Base-by-base conservation (phyloP, 2,888 invertebrate genomes). In the Sturmia bella region DNA sequence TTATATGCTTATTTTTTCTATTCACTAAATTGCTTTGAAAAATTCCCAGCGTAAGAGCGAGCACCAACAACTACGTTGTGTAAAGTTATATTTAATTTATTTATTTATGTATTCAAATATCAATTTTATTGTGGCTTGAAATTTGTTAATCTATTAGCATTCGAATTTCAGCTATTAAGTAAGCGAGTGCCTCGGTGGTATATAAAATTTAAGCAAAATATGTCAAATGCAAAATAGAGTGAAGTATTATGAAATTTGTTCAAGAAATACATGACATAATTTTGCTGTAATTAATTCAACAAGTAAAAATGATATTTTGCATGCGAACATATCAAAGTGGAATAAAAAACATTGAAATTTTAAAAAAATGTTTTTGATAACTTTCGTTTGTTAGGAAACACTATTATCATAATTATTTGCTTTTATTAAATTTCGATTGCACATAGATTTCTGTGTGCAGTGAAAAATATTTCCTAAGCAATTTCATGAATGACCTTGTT, bases 81-180 rank as follows among this genome's bases (percentile, higher is more conserved):
- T 68, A 61, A 68, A 64, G 0, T 45, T 61, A 24, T 24, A 27
- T 21, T 21, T 0, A 1, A 52, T 50, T n/a, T 43, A 50, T 17
- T 54, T 45, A 61, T 52, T 39, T 63, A 32, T 68, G 32, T 32
- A 54, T 68, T 54, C 45, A 61, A 61, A 50, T 12, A 57, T 50
- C 13, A 19, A 43, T 11, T 27, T 3, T 56, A 27, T 11, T 43
- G 6, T 15, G 24, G 7, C 2, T 21, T 39, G 24, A 75, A 27
- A 32, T 32, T 32, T 32, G 32, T 66, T 59, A 68, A 52, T 37
- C 32, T 43, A 75, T 75, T 75, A 41, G 68, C 39, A 75, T 75
- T 75, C 43, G 7, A 75, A 68, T 48, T 68, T 68, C 43, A 39
- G 57, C 59, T 66, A 52, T 13, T 19, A 21, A 63, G 7, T 39